Percentiles rank a stretch among this genome's conserved stretches.
phyloP scores from a whole-genome alignment of 2,888 invertebrate genomes.

The Cosmorhoe ocellata region DNA sequence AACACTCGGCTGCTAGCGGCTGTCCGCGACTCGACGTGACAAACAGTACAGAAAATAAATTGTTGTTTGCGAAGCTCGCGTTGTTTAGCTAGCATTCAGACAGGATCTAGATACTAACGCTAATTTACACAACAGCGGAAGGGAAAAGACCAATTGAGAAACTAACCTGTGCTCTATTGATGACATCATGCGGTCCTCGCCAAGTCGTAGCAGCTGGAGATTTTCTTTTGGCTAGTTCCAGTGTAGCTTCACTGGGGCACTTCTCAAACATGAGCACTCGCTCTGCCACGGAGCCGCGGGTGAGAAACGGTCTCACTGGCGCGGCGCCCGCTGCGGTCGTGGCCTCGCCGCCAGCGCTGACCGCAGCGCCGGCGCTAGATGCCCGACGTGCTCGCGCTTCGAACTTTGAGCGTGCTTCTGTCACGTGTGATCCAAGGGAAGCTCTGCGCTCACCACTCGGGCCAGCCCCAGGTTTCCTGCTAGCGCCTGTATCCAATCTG shows the following conservation, averaged over 20 bases:
- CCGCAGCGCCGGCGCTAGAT: slow-evolving; percentile 67
- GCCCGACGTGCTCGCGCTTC: slow-evolving; percentile 77
- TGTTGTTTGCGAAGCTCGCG: slow-evolving; percentile 31
- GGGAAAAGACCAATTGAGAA: slow-evolving; percentile 1
- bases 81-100: slow-evolving; percentile 24
- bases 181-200: slow-evolving; percentile 82
- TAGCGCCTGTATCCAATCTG: slow-evolving; percentile 76
- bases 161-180: slow-evolving; percentile 79
- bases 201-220: slow-evolving; percentile 78
- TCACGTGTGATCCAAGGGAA: slow-evolving; percentile 76
- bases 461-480: slow-evolving; percentile 70
- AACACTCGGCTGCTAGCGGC: slow-evolving; percentile 8
- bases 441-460: slow-evolving; percentile 71
- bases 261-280: slow-evolving; percentile 95
- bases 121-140: slow-evolving; percentile 12
- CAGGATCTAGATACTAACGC: slow-evolving; percentile 11
- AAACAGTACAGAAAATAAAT: slow-evolving; percentile 28
- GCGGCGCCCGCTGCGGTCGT: slow-evolving; percentile 58
- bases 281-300: slow-evolving; percentile 95
- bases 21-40: slow-evolving; percentile 21
- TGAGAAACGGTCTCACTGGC: slow-evolving; percentile 92
- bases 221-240: slow-evolving; percentile 85
- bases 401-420: slow-evolving; percentile 76
- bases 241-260: slow-evolving; percentile 90
- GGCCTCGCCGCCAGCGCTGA: slow-evolving; percentile 76